A percentile compares a stretch with the other conserved stretches of the same genome.
Conservation (phyloP, 92 coral and sea anemone species). For the Palythoa heliodiscus region DNA sequence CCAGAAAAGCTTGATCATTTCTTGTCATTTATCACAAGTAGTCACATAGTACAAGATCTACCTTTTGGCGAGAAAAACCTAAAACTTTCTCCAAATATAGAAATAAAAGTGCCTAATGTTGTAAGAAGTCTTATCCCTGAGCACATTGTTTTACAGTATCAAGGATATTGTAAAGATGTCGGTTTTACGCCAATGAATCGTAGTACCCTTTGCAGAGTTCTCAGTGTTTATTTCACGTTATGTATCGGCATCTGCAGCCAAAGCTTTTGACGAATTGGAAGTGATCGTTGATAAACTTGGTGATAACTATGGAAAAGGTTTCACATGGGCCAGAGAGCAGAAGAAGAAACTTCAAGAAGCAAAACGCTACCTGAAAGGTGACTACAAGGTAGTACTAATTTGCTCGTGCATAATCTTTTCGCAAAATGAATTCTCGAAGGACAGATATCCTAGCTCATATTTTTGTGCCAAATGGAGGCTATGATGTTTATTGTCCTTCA, state of each 20-base stretch:
- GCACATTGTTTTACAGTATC: constrained; percentile 62
- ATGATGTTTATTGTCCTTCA: constrained; percentile 12
- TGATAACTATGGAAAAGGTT: constrained; percentile 50
- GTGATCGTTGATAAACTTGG: constrained; percentile 61
- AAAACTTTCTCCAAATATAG: constrained; percentile 47
- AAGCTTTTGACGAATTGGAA: constrained; percentile 61
- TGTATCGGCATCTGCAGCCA: constrained; percentile 55
- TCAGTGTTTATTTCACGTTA: constrained; percentile 51
- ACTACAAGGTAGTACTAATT: constrained; percentile 56
- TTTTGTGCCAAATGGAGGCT: constrained; percentile 9
- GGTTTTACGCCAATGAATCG: constrained; percentile 63
- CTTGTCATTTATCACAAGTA: constrained; percentile 59
- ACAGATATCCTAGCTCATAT: constrained; percentile 3
- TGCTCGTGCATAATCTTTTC: constrained; percentile 26
- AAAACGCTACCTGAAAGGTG: constrained; percentile 58
- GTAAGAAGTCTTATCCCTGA: constrained; percentile 62
- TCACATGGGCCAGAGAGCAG: constrained; percentile 57
- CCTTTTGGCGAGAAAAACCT: constrained; percentile 68
- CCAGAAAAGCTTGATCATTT: constrained; percentile 63
- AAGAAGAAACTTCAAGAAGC: constrained; percentile 49
- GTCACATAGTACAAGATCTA: constrained; percentile 59
- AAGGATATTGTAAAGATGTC: constrained; percentile 47
- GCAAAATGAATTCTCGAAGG: constrained; percentile 24
- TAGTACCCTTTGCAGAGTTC: constrained; percentile 50
- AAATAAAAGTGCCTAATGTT: constrained; percentile 62